phyloP scores from a whole-genome alignment of 2,113 vertebrate species.

The Brachyistius frenatus region DNA sequence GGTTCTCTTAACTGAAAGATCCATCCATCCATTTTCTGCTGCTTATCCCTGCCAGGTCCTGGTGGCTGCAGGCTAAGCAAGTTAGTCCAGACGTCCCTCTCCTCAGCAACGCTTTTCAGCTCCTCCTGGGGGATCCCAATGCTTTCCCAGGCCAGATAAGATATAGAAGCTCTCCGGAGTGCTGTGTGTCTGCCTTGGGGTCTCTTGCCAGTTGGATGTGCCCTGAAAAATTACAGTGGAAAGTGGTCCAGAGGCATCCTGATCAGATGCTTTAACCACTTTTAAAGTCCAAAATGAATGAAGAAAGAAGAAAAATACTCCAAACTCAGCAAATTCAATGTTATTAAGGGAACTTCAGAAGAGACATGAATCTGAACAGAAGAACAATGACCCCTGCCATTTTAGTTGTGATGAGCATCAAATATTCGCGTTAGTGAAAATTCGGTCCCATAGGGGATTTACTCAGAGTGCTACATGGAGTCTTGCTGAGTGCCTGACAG shows the following conservation, averaged over 20 bases:
- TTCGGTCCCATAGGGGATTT: conserved; percentile 28
- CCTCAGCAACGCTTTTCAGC: conserved; percentile 5
- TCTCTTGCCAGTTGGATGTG: neutral
- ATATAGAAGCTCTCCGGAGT: conserved; percentile 8
- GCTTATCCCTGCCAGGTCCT: neutral
- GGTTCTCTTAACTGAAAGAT: conserved; percentile 9
- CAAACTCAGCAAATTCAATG: conserved; percentile 15
- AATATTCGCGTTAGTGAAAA: conserved; percentile 47
- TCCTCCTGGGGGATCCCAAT: conserved; percentile 9
- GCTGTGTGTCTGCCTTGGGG: conserved; percentile 1
- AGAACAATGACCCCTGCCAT: conserved; percentile 34
- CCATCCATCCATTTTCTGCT: neutral
- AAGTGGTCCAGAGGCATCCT: conserved; percentile 4
- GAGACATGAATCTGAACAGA: neutral
- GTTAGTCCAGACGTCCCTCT: conserved; percentile 11
- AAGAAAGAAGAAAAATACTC: neutral
- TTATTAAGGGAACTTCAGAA: conserved; percentile 14
- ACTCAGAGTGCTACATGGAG: conserved; percentile 39
- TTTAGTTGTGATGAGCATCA: conserved; percentile 52
- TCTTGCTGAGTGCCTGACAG: conserved; percentile 55
- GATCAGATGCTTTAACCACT: neutral
- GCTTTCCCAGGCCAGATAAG: conserved; percentile 19
- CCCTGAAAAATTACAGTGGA: conserved; percentile 10
- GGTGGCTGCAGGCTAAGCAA: conserved; percentile 13
- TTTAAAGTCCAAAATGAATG: conserved; percentile 14